phyloP scores from a whole-genome alignment of 2,113 vertebrate genomes.

The Cyprinodon variegatus region DNA sequence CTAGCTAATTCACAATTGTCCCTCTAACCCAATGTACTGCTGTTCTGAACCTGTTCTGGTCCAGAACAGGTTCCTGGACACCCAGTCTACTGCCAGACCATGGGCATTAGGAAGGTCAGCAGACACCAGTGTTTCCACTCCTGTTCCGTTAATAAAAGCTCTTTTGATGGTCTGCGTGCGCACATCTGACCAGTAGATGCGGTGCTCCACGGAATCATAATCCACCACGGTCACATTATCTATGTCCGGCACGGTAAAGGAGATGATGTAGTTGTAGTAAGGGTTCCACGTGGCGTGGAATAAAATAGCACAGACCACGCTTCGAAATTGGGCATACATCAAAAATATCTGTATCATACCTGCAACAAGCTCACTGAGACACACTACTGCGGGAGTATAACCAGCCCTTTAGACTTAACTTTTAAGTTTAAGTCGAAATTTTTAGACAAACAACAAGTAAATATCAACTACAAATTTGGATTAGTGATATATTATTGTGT shows the following conservation, averaged over 20 bases:
- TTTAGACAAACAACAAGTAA: too few species aligned
- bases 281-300: constrained; percentile 85
- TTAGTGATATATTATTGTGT: neutral
- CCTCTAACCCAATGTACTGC: too few species aligned
- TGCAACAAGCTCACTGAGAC: too few species aligned
- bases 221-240: constrained; percentile 97
- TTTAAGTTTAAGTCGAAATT: too few species aligned
- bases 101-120: constrained; percentile 92
- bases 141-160: constrained; percentile 96
- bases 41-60: constrained; percentile 75
- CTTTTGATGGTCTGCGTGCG: constrained; percentile 96
- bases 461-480: neutral
- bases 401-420: too few species aligned
- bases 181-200: constrained; percentile 98
- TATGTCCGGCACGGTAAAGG: constrained; percentile 96
- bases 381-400: too few species aligned
- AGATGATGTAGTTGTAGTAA: constrained; percentile 99
- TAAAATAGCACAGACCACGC: constrained; percentile 74
- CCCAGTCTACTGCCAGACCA: constrained; percentile 94
- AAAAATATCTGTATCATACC: too few species aligned
- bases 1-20: too few species aligned
- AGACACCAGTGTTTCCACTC: constrained; percentile 90
- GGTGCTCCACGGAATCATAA: constrained; percentile 91
- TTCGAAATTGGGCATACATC: constrained; percentile 73
- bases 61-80: constrained; percentile 98